Evolutionary conservation across 2,888 invertebrate species (phyloP), one percentile per base, ranked within the genome.

Genomic region (Apomyelois bistriatella): DNA sequence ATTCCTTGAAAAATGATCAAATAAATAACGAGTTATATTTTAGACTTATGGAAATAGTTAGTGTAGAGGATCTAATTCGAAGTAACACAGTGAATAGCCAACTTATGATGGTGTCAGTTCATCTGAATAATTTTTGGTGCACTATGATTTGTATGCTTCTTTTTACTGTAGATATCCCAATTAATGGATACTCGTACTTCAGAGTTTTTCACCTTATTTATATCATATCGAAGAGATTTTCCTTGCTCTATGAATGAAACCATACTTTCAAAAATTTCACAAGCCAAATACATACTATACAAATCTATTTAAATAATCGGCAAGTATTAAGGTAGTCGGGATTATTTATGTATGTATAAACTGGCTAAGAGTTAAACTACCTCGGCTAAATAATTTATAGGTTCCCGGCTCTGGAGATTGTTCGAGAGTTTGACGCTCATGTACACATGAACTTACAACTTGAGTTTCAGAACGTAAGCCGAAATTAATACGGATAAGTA

Each of bases 381-480:
- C 64, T 67, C 55, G 61, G 61, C 66, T 71, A 70, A 70, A 74
- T 79, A 80, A 81, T 79, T 79, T 79, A 81, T 77, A 70, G 75
- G 74, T 65, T 70, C 63, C 64, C 65, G 68, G 70, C 70, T 70
- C 67, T 63, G 68, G 60, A 73, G 68, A 76, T 75, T 77, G 79
- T 79, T 79, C 60, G 62, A 68, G 72, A 76, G 71, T 72, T 72
- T 66, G 64, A 64, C 57, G 62, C 58, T 57, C 57, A 56, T 41
- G 51, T 48, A 60, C 62, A 59, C 53, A 54, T 58, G 58, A 68
- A 68, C 65, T 70, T 59, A 55, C 58, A 59, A 61, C 57, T 43
- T 40, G 64, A 67, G 62, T 68, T 66, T 64, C 63, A 61, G 59
- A 62, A 52, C 60, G 57, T 52, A 52, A 62, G 61, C 61, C 52